These are phyloP conservation scores for Formicarius rufipectus DNA, from an alignment of 2,113 vertebrate species.

Conservation along the genomic window DNA sequence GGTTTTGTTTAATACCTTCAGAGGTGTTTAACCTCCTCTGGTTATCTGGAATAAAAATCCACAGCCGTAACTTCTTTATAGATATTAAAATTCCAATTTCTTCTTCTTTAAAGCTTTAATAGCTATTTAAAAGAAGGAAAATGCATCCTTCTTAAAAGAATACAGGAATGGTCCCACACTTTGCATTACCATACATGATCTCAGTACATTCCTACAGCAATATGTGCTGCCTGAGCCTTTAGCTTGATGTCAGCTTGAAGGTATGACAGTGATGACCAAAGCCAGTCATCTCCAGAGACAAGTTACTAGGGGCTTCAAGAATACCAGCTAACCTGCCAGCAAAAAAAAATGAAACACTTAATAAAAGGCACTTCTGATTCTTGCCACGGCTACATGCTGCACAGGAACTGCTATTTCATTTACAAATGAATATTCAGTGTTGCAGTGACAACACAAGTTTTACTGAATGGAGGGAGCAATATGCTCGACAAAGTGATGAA, in stretches of 20 bases:
- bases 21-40: slow-evolving; percentile 14
- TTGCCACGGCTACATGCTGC: background rate
- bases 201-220: background rate
- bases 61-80: slow-evolving; percentile 17
- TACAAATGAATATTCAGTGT: background rate
- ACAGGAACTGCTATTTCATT: background rate
- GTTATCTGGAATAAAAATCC: slow-evolving; percentile 54
- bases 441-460: background rate
- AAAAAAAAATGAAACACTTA: background rate
- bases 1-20: slow-evolving; percentile 35
- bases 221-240: background rate
- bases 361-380: background rate
- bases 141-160: background rate
- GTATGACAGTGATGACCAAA: background rate
- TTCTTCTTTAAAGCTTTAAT: background rate
- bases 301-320: background rate
- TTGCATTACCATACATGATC: background rate
- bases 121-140: slow-evolving; percentile 17
- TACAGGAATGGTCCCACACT: background rate
- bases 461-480: background rate
- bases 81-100: background rate
- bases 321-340: background rate
- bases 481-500: background rate
- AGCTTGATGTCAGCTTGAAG: background rate
- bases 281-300: background rate